phyloP scores from a whole-genome alignment of 2,113 vertebrate species.

The Bos javanicus region DNA sequence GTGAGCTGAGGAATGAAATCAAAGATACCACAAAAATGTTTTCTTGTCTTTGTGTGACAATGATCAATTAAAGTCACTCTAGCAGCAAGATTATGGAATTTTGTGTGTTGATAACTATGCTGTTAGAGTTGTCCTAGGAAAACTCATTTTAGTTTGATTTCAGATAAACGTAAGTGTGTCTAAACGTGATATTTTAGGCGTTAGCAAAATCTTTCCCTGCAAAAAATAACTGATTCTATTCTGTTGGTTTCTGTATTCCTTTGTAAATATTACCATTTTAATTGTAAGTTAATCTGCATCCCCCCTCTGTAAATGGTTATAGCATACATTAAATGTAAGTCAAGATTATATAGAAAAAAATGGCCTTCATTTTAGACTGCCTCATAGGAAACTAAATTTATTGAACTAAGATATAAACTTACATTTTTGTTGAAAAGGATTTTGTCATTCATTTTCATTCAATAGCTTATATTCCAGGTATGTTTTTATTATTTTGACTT shows the following conservation, averaged over 20 bases:
- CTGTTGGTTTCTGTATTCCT: constrained; percentile 6
- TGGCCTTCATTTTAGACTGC: not conserved
- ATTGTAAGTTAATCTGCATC: constrained; percentile 2
- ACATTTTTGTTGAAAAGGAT: constrained; percentile 8
- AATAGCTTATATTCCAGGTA: not conserved
- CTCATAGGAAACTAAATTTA: not conserved
- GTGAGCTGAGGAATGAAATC: not conserved
- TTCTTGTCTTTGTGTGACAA: not conserved
- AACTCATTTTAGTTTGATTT: constrained; percentile 28
- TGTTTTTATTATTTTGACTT: constrained; percentile 33
- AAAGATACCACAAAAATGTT: not conserved
- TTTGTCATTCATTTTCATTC: constrained; percentile 21
- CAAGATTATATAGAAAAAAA: not conserved
- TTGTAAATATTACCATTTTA: constrained; percentile 24
- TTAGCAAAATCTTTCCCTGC: not conserved
- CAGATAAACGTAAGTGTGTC: constrained; percentile 6
- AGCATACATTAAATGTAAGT: constrained; percentile 1
- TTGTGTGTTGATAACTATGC: not conserved
- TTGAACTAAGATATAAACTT: constrained; percentile 16
- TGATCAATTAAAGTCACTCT: not conserved
- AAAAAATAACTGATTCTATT: not conserved
- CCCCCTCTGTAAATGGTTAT: not conserved
- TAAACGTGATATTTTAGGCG: not conserved
- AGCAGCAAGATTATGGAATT: not conserved
- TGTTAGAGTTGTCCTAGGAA: not conserved